phyloP scores from a whole-genome alignment of 2,888 invertebrate genomes.

The Ischnura elegans region DNA sequence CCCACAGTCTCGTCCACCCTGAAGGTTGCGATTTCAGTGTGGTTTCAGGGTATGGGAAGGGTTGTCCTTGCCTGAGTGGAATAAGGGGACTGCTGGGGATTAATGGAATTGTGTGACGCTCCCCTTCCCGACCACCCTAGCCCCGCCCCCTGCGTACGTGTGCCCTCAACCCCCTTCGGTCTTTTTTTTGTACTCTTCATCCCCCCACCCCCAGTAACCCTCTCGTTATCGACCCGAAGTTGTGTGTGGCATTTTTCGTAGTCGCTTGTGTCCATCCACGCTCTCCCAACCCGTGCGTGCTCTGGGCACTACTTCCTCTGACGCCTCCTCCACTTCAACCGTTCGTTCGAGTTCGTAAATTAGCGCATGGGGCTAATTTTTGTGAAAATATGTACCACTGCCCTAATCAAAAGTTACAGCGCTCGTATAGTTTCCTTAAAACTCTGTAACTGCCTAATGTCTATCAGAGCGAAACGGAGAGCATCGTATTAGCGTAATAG shows the following conservation, averaged over 20 bases:
- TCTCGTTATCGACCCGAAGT: not conserved
- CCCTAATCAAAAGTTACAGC: too few relatives aligned
- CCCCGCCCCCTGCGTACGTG: not conserved
- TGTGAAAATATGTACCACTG: too few relatives aligned
- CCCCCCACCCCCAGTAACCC: too few relatives aligned
- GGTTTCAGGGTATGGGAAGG: not conserved
- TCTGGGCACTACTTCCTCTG: not conserved
- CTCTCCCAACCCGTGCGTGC: not conserved
- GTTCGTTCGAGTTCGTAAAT: too few relatives aligned
- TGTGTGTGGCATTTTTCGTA: constrained; percentile 1
- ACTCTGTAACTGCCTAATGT: too few relatives aligned
- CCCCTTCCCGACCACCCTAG: not conserved
- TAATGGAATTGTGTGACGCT: constrained; percentile 34
- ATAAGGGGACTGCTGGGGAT: not conserved
- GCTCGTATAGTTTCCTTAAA: too few relatives aligned
- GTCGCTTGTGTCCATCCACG: not conserved
- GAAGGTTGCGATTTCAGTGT: not conserved
- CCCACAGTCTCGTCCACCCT: too few relatives aligned
- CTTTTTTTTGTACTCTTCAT: not conserved
- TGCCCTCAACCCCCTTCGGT: not conserved
- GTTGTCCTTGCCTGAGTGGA: not conserved
- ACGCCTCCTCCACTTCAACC: not conserved
- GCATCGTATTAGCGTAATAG: too few relatives aligned
- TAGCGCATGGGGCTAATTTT: too few relatives aligned
- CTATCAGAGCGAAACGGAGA: too few relatives aligned